Conservation (phyloP, 2,888 invertebrate species). For the Eristalinus aeneus region DNA sequence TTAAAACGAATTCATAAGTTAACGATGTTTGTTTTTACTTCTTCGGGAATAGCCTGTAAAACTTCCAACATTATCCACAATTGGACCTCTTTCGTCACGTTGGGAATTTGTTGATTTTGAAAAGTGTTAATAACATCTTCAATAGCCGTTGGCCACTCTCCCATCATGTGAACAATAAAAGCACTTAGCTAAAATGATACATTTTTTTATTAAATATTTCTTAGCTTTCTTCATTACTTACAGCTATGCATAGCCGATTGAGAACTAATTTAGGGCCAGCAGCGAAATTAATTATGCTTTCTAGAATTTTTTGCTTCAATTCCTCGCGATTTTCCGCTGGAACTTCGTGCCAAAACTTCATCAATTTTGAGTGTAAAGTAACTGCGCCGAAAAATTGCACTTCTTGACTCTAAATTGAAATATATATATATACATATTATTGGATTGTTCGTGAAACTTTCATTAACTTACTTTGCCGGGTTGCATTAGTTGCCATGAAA, state of each 20-base stretch:
- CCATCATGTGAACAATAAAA: constrained; percentile 87
- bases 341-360: constrained; percentile 93
- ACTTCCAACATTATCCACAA: constrained; percentile 90
- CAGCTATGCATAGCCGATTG: constrained; percentile 93
- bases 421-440: not conserved
- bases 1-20: constrained; percentile 7
- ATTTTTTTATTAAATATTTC: not conserved
- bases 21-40: constrained; percentile 82
- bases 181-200: constrained; percentile 87
- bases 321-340: constrained; percentile 89
- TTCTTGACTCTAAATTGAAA: constrained; percentile 86
- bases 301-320: constrained; percentile 89
- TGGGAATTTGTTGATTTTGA: constrained; percentile 83
- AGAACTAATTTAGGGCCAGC: constrained; percentile 92
- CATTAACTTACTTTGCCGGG: constrained; percentile 86
- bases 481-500: constrained; percentile 93
- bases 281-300: constrained; percentile 88
- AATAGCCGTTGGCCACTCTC: constrained; percentile 85
- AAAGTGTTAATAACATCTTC: constrained; percentile 87
- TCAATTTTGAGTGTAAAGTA: constrained; percentile 92
- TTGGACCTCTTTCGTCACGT: constrained; percentile 83
- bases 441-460: not conserved
- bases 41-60: constrained; percentile 92
- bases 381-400: constrained; percentile 97
- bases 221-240: constrained; percentile 78